Evolutionary conservation across 2,888 invertebrate genomes (phyloP).

Genomic region (Aethes cnicana): DNA sequence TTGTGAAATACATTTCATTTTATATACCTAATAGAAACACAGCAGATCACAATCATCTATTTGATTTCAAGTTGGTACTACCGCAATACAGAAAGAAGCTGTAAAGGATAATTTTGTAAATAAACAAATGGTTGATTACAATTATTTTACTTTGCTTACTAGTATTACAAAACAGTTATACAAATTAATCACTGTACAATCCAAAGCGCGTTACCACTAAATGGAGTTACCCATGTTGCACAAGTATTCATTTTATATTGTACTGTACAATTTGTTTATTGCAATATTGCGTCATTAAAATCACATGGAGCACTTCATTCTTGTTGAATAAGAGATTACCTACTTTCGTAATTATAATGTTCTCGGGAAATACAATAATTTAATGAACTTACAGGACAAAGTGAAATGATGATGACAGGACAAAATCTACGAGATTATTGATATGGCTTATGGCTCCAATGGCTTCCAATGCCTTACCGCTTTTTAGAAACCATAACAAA

Average conservation of each 20-base stretch:
- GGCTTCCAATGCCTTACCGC: not conserved
- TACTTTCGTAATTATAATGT: not conserved
- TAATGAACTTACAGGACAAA: too few relatives aligned
- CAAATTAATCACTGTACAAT: constrained; percentile 74
- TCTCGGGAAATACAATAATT: not conserved
- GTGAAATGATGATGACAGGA: too few relatives aligned
- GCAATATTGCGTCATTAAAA: not conserved
- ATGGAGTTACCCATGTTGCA: constrained; percentile 39
- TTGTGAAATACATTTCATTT: too few relatives aligned
- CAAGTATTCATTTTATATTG: constrained; percentile 11
- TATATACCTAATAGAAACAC: too few relatives aligned
- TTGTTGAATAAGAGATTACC: constrained; percentile 1
- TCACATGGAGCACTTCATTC: not conserved
- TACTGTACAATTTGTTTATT: constrained; percentile 35
- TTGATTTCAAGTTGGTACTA: too few relatives aligned
- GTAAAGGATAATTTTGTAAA: constrained; percentile 6
- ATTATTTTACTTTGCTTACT: constrained; percentile 65
- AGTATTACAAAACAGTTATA: constrained; percentile 76
- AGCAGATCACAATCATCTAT: too few relatives aligned
- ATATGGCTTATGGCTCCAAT: too few relatives aligned
- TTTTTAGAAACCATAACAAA: constrained; percentile 5
- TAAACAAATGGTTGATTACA: constrained; percentile 40
- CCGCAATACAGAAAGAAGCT: too few relatives aligned
- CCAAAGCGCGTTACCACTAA: constrained; percentile 56
- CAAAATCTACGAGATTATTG: too few relatives aligned